Evolutionary conservation across 2,797 vertebrate genomes (phyloP).

Genomic region (Trichosurus vulpecula): DNA sequence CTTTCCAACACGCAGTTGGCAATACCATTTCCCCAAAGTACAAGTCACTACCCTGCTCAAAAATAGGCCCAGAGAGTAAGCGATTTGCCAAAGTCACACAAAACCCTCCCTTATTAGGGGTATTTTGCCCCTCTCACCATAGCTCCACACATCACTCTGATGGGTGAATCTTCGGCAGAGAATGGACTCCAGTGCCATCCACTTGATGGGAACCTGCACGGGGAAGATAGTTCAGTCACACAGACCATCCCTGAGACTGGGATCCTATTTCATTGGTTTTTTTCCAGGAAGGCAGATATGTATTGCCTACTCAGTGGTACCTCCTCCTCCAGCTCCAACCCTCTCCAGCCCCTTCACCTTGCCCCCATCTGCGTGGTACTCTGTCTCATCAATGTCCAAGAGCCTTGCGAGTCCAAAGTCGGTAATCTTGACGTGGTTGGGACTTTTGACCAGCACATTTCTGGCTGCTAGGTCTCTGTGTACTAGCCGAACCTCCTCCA

Average conservation of each 20-base stretch:
- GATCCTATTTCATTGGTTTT: conserved; percentile 4
- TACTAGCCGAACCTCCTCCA: conserved; percentile 95
- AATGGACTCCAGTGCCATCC: conserved; percentile 99
- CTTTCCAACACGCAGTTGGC: neutral
- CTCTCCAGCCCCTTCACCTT: conserved; percentile 85
- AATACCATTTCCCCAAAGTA: neutral
- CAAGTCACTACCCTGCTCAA: neutral
- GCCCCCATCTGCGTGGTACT: conserved; percentile 96
- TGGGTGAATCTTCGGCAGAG: conserved; percentile 96
- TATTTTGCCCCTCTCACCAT: conserved; percentile 83
- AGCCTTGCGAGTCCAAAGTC: conserved; percentile 96
- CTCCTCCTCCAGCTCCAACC: conserved; percentile 43
- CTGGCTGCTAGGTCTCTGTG: conserved; percentile 96
- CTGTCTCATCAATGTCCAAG: conserved; percentile 96
- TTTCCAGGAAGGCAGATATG: conserved; percentile 67
- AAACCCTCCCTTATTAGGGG: neutral
- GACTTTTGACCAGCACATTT: conserved; percentile 97
- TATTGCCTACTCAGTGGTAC: conserved; percentile 43
- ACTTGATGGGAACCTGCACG: conserved; percentile 96
- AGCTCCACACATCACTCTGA: conserved; percentile 99
- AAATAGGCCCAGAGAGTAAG: neutral
- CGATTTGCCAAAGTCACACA: neutral
- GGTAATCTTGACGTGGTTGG: conserved; percentile 98
- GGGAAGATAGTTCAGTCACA: neutral
- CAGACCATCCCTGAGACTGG: neutral